Evolutionary conservation across 2,797 vertebrate species (phyloP), one percentile per base, ranked within the genome.

Genomic region (Pseudochirops corinnae): DNA sequence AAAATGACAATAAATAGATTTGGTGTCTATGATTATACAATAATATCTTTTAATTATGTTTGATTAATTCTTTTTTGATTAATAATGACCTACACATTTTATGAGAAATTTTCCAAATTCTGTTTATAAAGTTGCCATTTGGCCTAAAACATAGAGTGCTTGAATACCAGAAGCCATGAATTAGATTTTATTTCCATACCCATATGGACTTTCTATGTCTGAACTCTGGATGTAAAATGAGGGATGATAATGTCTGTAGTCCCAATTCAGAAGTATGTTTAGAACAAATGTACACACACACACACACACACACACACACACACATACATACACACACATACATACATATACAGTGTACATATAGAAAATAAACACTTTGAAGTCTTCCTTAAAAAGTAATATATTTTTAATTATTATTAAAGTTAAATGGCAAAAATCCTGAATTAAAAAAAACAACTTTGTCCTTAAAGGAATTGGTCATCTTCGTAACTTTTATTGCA

Each of bases 371-470:
- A 33, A n/a, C 62, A 74, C 62, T 39, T 74, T 18, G 21, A 82
- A 82, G 18, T 82, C 1, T 82, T 92, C 46, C 5, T 11, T 74
- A 57, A 95, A 46, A 90, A 93, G 29, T 93, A 50, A 0, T 56
- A 10, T 28, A 16, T 93, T 82, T 87, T 92, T 92, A 93, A 56
- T 93, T 94, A 55, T 94, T 91, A 56, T 82, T 82, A 46, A 55
- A 92, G 93, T 92, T 93, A 12, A 14, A 9, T 5, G 26, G 55
- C 39, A 82, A 82, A 67, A 67, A 39, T 67, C 62, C n/a, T 67
- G 14, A 67, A n/a, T 31, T n/a, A 67, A 67, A 18, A n/a, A 67
- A 67, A n/a, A 67, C 13, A 28, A 2, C 26, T 74, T 74, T 74
- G 39, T 74, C 18, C 5, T n/a, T n/a, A 67, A 24, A 39, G 18